These are phyloP conservation scores for Saxidomus purpurata DNA, from an alignment of 1,140 invertebrate species.

Conservation along the genomic window DNA sequence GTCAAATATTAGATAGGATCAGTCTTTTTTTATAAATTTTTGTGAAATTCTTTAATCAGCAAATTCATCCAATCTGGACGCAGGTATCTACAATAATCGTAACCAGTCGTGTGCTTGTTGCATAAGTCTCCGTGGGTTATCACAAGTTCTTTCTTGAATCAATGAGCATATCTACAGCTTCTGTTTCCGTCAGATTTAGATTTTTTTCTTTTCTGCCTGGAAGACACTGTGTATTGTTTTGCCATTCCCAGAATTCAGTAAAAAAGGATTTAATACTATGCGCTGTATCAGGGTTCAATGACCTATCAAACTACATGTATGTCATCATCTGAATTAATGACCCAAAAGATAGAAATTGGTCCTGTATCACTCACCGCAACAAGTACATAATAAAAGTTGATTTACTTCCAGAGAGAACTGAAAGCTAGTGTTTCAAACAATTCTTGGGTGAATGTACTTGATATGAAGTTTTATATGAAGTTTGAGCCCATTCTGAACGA, in stretches of 20 bases:
- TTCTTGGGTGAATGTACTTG: too few relatives aligned
- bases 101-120: slow-evolving; percentile 31
- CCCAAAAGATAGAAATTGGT: too few relatives aligned
- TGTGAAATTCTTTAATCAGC: slow-evolving; percentile 22
- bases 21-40: not conserved
- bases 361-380: too few relatives aligned
- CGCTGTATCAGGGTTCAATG: too few relatives aligned
- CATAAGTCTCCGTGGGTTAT: slow-evolving; percentile 17
- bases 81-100: not conserved
- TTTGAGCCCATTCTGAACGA: too few relatives aligned
- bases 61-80: slow-evolving; percentile 12
- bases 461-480: too few relatives aligned
- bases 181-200: not conserved
- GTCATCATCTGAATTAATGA: too few relatives aligned
- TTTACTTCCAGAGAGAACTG: too few relatives aligned
- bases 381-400: too few relatives aligned
- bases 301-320: too few relatives aligned
- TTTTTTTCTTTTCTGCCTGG: not conserved
- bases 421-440: too few relatives aligned
- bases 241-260: not conserved
- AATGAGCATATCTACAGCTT: slow-evolving; percentile 4
- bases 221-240: slow-evolving; percentile 5
- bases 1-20: not conserved
- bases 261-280: too few relatives aligned
- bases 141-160: slow-evolving; percentile 15